phyloP scores from a whole-genome alignment of 2,113 vertebrate species.

The Corythornis vintsioides region DNA sequence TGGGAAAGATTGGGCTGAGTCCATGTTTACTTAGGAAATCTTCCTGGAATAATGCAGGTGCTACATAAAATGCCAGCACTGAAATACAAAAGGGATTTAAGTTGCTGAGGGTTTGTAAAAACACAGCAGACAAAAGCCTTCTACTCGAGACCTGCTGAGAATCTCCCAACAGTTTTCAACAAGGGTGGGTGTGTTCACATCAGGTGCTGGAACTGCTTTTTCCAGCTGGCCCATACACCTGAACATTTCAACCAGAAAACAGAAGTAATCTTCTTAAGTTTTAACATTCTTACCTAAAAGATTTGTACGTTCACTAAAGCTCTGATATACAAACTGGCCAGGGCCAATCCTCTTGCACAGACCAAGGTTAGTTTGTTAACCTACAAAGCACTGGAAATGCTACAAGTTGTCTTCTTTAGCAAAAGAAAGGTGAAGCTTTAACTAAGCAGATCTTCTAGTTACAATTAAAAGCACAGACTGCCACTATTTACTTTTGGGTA shows the following conservation, averaged over 20 bases:
- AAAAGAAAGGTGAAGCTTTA: neutral
- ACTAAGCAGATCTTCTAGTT: neutral
- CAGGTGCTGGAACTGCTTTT: neutral
- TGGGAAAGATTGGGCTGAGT: neutral
- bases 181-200: neutral
- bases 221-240: neutral
- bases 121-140: neutral
- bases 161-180: neutral
- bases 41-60: neutral
- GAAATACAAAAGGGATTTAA: neutral
- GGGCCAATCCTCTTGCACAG: neutral
- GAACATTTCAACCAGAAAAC: neutral
- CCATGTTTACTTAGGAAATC: neutral
- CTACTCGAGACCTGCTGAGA: neutral
- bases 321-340: neutral
- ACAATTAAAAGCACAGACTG: neutral
- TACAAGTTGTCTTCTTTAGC: neutral
- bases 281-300: neutral
- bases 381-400: neutral
- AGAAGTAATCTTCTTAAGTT: neutral
- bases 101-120: neutral
- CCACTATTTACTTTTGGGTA: neutral
- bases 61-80: neutral
- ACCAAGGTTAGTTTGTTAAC: neutral
- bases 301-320: neutral